Evolutionary conservation across 1,140 invertebrate species (phyloP).

Genomic region (Schmidtea mediterranea): DNA sequence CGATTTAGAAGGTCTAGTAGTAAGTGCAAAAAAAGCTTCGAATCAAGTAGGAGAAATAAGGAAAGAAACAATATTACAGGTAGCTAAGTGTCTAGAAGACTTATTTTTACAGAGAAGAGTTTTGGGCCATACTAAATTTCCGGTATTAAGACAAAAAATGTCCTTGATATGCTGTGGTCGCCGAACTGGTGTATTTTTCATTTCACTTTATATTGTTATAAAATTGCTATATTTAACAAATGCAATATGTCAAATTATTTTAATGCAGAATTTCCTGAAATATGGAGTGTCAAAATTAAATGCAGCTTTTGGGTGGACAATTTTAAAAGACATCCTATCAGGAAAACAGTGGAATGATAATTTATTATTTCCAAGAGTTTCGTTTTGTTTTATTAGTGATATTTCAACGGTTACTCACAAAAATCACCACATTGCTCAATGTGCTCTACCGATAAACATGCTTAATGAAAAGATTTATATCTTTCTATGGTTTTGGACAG

Average conservation of each 20-base stretch:
- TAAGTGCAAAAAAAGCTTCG: neutral
- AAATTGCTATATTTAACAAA: neutral
- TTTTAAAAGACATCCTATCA: neutral
- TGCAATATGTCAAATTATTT: neutral
- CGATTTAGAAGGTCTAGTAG: neutral
- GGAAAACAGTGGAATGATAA: neutral
- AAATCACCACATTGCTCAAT: neutral
- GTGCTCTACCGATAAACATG: constrained; percentile 4
- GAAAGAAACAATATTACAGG: neutral
- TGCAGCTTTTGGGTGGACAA: neutral
- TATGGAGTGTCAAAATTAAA: neutral
- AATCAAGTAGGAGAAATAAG: neutral
- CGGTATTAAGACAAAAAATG: neutral
- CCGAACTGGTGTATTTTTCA: neutral
- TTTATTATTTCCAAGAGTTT: neutral
- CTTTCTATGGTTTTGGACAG: constrained; percentile 1
- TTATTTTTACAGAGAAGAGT: neutral
- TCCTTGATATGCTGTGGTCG: too few relatives aligned
- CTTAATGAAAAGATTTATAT: constrained; percentile 5
- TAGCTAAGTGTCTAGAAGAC: neutral
- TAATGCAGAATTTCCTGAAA: constrained; percentile 1
- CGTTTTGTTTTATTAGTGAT: neutral
- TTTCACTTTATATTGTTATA: neutral
- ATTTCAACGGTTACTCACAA: neutral
- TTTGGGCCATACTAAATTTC: neutral